These are phyloP conservation scores for Mnemiopsis leidyi DNA, from an alignment of 37 sponge, comb jelly and placozoan genomes.

Conservation along the genomic window DNA sequence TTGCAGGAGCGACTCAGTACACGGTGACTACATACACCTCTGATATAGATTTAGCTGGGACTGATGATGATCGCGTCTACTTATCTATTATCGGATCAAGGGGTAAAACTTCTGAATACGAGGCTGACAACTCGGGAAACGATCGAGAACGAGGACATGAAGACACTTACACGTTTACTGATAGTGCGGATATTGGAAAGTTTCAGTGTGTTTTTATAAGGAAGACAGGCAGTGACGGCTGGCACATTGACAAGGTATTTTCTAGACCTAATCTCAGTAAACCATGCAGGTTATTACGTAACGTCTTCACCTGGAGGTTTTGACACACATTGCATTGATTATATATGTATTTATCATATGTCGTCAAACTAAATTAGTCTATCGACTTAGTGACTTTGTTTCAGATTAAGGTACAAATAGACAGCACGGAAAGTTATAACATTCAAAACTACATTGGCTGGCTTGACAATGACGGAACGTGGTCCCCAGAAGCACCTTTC, in stretches of 20 bases:
- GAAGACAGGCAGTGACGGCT: not conserved
- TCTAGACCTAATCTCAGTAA: too few species aligned
- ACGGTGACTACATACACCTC: not conserved
- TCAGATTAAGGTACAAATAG: not conserved
- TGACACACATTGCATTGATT: too few species aligned
- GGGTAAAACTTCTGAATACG: not conserved
- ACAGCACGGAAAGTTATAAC: not conserved
- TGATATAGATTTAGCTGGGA: not conserved
- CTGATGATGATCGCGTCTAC: not conserved
- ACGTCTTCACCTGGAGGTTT: too few species aligned
- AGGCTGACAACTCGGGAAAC: not conserved
- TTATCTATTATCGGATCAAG: not conserved
- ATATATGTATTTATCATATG: too few species aligned
- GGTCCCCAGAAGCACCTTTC: not conserved
- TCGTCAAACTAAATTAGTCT: not conserved
- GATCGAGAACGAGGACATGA: not conserved
- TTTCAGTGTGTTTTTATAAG: not conserved
- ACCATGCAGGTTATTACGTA: too few species aligned
- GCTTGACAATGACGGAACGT: not conserved
- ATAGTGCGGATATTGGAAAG: not conserved
- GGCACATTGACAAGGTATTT: not conserved
- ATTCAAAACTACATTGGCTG: not conserved
- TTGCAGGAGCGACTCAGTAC: not conserved
- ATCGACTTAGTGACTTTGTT: not conserved
- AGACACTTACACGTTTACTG: not conserved